A percentile compares a stretch with the other conserved stretches of the same genome.
Conservation (phyloP, 1,140 invertebrate genomes). For the Lysiphlebus fabarum region DNA sequence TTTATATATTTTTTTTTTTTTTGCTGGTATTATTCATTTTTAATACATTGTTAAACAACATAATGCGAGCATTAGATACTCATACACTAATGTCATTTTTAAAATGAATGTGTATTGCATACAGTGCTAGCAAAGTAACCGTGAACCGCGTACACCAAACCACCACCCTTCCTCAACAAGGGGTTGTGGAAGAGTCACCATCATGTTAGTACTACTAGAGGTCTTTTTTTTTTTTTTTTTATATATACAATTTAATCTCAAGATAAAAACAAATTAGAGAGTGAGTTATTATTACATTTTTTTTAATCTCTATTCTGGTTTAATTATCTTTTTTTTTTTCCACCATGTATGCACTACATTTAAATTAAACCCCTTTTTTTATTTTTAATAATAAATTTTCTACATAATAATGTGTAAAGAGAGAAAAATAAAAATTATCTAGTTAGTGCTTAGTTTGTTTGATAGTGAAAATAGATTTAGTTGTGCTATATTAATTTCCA, state of each 20-base stretch:
- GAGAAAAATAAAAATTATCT: too few relatives aligned
- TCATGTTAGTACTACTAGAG: constrained; percentile 34
- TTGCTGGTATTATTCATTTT: neutral
- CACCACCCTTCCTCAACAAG: constrained; percentile 42
- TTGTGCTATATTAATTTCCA: too few relatives aligned
- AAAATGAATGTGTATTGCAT: constrained; percentile 12
- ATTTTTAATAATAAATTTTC: too few relatives aligned
- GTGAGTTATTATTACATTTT: constrained; percentile 13
- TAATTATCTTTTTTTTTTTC: neutral
- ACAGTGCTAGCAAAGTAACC: constrained; percentile 49
- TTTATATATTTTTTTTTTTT: too few relatives aligned
- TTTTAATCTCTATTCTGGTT: neutral
- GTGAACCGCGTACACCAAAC: constrained; percentile 57
- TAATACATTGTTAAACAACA: too few relatives aligned
- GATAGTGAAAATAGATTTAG: too few relatives aligned
- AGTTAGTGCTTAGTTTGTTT: too few relatives aligned
- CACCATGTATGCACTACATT: too few relatives aligned
- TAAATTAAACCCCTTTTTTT: too few relatives aligned
- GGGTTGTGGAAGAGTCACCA: constrained; percentile 43
- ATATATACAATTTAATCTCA: constrained; percentile 31
- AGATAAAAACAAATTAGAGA: neutral
- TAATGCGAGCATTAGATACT: too few relatives aligned
- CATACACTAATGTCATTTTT: neutral
- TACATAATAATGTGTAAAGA: too few relatives aligned
- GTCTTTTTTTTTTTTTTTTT: neutral